These are phyloP conservation scores for Blera fallax DNA, from an alignment of 2,888 invertebrate species.

Conservation along the genomic window DNA sequence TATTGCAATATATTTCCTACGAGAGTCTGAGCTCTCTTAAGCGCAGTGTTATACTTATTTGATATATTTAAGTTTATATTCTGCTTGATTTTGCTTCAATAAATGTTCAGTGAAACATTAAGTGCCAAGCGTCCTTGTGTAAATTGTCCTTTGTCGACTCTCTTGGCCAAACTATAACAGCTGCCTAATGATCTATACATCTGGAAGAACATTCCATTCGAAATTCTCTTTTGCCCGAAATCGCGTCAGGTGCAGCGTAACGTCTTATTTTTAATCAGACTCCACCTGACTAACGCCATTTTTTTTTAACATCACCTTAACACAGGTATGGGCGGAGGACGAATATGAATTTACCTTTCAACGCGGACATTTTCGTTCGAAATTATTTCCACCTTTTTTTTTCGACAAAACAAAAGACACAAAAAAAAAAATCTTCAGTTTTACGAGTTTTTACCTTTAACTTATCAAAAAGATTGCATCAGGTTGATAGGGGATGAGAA, in stretches of 20 bases:
- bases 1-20: too few relatives aligned
- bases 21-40: too few relatives aligned
- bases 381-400: slow-evolving; percentile 21
- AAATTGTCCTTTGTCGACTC: too few relatives aligned
- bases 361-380: slow-evolving; percentile 44
- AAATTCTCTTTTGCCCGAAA: not conserved
- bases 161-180: too few relatives aligned
- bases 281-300: slow-evolving; percentile 63
- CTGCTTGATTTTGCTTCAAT: too few relatives aligned
- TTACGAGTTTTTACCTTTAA: slow-evolving; percentile 67
- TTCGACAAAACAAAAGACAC: not conserved
- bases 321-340: slow-evolving; percentile 8
- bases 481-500: slow-evolving; percentile 70
- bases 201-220: not conserved
- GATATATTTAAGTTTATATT: too few relatives aligned
- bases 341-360: slow-evolving; percentile 38
- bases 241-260: slow-evolving; percentile 58
- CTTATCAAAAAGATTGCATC: slow-evolving; percentile 70
- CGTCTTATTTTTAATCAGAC: slow-evolving; percentile 40
- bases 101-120: too few relatives aligned
- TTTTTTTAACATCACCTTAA: not conserved
- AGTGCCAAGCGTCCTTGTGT: too few relatives aligned
- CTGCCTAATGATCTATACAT: not conserved
- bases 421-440: slow-evolving; percentile 35
- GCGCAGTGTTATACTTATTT: too few relatives aligned